Evolutionary conservation across 2,113 vertebrate species (phyloP).

Genomic region (Odocoileus hemionus): DNA sequence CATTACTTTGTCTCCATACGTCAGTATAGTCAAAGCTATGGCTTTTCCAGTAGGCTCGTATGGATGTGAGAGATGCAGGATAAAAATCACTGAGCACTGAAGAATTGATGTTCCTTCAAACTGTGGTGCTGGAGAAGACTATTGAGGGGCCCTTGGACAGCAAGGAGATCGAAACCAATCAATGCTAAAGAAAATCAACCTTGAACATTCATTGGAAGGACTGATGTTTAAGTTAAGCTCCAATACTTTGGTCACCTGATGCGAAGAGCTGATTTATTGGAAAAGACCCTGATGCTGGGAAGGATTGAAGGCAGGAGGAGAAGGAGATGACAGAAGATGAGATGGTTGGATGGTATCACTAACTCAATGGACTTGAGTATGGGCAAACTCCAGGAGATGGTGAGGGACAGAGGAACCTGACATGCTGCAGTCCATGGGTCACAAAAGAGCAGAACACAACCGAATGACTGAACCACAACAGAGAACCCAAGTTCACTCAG

Average conservation of each 20-base stretch:
- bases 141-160: background rate
- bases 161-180: background rate
- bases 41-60: background rate
- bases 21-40: background rate
- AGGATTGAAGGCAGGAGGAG: background rate
- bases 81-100: background rate
- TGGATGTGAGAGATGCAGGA: background rate
- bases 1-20: background rate
- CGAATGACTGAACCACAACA: background rate
- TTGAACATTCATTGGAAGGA: background rate
- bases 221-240: background rate
- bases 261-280: rapidly evolving
- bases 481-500: background rate
- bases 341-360: background rate
- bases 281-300: background rate
- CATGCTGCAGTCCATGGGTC: background rate
- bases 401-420: background rate
- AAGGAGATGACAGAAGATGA: background rate
- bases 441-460: background rate
- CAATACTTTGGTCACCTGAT: background rate
- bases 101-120: background rate
- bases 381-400: background rate
- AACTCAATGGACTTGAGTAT: background rate
- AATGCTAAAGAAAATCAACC: background rate
- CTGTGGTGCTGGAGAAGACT: background rate